Evolutionary conservation across 2,113 vertebrate genomes (phyloP).

Genomic region (Sterrhoptilus dennistouni): DNA sequence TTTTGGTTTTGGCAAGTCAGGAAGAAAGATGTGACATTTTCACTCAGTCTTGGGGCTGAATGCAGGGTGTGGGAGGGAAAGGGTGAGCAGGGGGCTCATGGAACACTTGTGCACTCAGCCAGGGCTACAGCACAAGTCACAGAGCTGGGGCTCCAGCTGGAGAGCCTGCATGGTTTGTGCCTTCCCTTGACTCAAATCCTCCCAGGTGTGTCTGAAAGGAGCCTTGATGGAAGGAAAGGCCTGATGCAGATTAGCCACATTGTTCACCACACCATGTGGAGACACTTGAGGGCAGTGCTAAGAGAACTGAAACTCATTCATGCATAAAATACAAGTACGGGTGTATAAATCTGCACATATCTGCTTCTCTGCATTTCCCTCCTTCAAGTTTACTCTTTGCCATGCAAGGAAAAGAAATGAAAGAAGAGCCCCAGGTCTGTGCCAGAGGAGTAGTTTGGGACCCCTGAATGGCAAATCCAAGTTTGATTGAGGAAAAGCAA

Average conservation of each 20-base stretch:
- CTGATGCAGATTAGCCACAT: neutral
- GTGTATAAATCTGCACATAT: neutral
- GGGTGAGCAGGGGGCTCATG: neutral
- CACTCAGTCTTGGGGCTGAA: neutral
- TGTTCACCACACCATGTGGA: neutral
- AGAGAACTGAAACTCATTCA: neutral
- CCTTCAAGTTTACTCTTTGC: neutral
- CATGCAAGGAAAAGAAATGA: neutral
- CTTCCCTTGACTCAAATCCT: neutral
- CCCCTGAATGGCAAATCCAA: neutral
- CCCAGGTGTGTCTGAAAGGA: neutral
- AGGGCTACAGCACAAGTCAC: fast-evolving
- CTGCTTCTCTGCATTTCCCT: neutral
- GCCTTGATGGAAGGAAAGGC: neutral
- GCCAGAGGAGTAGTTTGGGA: neutral
- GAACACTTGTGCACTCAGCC: neutral
- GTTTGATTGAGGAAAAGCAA: neutral
- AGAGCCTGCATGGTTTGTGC: neutral
- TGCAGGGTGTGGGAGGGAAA: neutral
- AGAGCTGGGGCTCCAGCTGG: neutral
- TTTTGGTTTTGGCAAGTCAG: neutral
- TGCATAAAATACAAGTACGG: neutral
- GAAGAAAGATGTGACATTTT: neutral
- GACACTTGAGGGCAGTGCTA: neutral
- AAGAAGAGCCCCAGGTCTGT: neutral